These are phyloP conservation scores for Copsychus sechellarum DNA, from an alignment of 2,113 vertebrate species.

Conservation along the genomic window DNA sequence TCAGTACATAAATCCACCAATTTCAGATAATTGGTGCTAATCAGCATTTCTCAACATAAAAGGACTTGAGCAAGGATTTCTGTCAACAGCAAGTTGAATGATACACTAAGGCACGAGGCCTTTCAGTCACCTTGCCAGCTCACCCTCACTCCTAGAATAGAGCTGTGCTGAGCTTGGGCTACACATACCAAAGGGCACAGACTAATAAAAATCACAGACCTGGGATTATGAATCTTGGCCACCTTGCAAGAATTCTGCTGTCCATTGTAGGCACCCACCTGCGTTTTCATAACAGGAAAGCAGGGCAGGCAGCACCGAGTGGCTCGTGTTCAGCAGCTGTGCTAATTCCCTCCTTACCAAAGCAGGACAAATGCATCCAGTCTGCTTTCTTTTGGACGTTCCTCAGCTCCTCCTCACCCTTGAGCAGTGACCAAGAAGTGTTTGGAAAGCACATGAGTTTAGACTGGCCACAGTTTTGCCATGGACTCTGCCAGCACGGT, in stretches of 20 bases:
- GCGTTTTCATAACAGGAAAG: neutral
- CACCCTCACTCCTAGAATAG: neutral
- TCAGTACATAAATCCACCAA: constrained; percentile 27
- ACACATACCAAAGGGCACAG: neutral
- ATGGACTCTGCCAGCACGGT: neutral
- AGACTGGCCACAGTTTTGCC: neutral
- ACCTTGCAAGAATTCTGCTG: neutral
- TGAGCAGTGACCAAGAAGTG: neutral
- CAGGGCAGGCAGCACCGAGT: neutral
- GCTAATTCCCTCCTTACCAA: neutral
- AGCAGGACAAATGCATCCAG: neutral
- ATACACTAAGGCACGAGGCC: rapidly evolving
- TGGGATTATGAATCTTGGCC: neutral
- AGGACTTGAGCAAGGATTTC: neutral
- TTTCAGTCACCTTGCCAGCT: neutral
- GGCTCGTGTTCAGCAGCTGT: neutral
- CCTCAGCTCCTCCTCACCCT: neutral
- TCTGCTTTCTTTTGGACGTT: neutral
- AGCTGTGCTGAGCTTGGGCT: neutral
- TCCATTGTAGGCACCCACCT: neutral
- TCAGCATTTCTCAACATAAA: constrained; percentile 29
- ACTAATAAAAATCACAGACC: neutral
- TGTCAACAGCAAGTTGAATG: neutral
- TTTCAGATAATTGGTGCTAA: constrained; percentile 58
- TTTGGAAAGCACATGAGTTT: neutral